Evolutionary conservation across 2,888 invertebrate species (phyloP), one percentile per base, ranked within the genome.

Genomic region (Lasioglossum malachurum): DNA sequence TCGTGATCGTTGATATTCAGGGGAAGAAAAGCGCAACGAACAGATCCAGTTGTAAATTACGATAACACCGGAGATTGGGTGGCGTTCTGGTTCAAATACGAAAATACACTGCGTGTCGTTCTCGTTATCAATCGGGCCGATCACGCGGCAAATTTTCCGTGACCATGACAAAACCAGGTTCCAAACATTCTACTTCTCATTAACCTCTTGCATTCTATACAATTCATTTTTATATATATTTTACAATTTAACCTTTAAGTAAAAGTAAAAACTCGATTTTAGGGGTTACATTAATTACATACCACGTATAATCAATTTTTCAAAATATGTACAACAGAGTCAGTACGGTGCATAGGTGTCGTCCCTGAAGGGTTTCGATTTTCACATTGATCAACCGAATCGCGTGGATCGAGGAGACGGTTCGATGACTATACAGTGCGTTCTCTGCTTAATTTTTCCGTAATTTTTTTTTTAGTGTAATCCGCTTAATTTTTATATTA

Each of bases 31-130:
- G 41, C 49, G 10, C 67, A 78, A 44, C 46, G 14, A 69, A 57
- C 35, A 23, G 19, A 35, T 75, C 49, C 49, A 82, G 71, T 49
- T 74, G 64, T 41, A 79, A 60, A 80, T 75, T 4, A 31, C 16
- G n/a, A 31, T n/a, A 35, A 46, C 46, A 64, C 35, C n/a, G 16
- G 57, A 31, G 69, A 41, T 38, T 1, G 35, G n/a, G 23, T 38
- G 19, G 35, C 7, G 19, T n/a, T 41, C 23, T 38, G 41, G 14
- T 53, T 46, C 69, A 16, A 12, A 31, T 35, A 35, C 44, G 2
- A n/a, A 41, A 79, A 80, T 83, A 80, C 14, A 74, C 10, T 31
- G 38, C 5, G 41, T 38, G 71, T 46, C 23, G 27, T 57, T 10
- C 44, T 41, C 35, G 38, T 44, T 27, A 64, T 77, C 76, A 27